Conservation (phyloP, 2,797 vertebrate genomes). For the Ispidina lecontei region DNA sequence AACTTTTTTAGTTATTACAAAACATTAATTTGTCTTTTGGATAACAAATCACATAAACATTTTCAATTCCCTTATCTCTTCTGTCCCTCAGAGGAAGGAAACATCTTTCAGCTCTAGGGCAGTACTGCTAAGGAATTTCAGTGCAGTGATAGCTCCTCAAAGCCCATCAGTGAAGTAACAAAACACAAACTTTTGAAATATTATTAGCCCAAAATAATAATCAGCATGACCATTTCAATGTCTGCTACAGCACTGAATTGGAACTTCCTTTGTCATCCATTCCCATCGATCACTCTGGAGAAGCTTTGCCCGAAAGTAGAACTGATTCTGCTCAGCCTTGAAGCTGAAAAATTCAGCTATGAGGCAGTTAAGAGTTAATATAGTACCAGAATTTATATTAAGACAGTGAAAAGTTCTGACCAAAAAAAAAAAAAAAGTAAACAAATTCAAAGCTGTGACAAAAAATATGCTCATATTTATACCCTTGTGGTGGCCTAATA, state of each 20-base stretch:
- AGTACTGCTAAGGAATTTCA: not conserved
- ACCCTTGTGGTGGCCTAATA: not conserved
- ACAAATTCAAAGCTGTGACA: not conserved
- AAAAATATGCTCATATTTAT: not conserved
- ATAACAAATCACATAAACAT: conserved; percentile 34
- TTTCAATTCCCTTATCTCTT: conserved; percentile 42
- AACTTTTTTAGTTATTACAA: conserved; percentile 7
- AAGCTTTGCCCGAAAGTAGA: conserved; percentile 34
- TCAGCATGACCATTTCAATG: not conserved
- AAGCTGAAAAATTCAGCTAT: conserved; percentile 12
- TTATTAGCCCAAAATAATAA: conserved; percentile 68
- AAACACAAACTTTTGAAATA: conserved; percentile 52
- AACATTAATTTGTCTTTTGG: conserved; percentile 15
- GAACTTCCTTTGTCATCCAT: conserved; percentile 6
- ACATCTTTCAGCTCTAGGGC: conserved; percentile 9
- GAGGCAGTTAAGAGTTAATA: conserved; percentile 26
- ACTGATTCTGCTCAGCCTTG: conserved; percentile 48
- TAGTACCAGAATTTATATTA: conserved; percentile 17
- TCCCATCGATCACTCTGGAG: conserved; percentile 60
- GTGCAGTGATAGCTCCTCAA: conserved; percentile 1
- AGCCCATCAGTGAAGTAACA: conserved; percentile 25
- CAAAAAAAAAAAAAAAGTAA: not conserved
- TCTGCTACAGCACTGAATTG: conserved; percentile 1
- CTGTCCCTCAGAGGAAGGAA: conserved; percentile 37
- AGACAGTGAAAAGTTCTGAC: conserved; percentile 23